phyloP scores from a whole-genome alignment of 2,113 vertebrate species.

The Pristiophorus japonicus region DNA sequence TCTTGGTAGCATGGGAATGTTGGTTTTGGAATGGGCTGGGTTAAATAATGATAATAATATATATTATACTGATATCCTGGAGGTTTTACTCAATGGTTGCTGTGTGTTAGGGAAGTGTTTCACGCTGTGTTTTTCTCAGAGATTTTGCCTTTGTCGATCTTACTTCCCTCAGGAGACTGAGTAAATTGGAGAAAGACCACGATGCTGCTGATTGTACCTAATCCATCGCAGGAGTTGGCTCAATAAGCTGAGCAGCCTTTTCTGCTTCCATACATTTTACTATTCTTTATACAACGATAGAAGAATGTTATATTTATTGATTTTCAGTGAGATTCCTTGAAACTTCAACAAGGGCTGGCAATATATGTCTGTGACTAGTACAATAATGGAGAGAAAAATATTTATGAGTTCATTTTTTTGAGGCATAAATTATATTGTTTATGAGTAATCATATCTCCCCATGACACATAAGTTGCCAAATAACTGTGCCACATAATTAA shows the following conservation, averaged over 20 bases:
- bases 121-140: constrained; percentile 8
- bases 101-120: background rate
- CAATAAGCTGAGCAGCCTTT: background rate
- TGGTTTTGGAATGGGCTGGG: background rate
- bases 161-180: background rate
- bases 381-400: background rate
- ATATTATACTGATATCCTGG: constrained; percentile 30
- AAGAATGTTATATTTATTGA: background rate
- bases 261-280: background rate
- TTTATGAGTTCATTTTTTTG: background rate
- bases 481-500: background rate
- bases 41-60: constrained; percentile 16
- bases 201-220: background rate
- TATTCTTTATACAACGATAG: background rate
- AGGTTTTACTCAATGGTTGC: background rate
- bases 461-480: background rate
- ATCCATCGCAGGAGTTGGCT: background rate
- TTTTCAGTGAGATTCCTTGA: background rate
- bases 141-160: background rate
- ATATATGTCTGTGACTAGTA: background rate
- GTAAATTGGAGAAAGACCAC: background rate
- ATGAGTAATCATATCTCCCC: background rate
- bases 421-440: background rate
- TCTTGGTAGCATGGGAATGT: constrained; percentile 6
- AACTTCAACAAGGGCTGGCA: background rate